A percentile compares a stretch with the other conserved stretches of the same genome.
Conservation (phyloP, 2,113 vertebrate species). For the Tringa solitaria region DNA sequence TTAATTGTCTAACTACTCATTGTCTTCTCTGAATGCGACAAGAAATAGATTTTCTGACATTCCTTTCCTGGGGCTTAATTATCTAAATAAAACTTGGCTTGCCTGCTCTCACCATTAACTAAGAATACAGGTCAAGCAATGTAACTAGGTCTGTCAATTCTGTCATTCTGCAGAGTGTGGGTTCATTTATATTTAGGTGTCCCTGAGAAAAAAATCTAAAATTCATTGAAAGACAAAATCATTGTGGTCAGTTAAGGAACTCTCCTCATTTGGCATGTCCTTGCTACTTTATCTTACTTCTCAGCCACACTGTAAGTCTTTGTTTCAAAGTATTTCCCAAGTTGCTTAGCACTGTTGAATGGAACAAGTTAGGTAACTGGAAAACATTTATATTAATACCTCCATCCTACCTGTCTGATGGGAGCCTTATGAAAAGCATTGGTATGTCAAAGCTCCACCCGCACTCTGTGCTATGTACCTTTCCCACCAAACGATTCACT, state of each 20-base stretch:
- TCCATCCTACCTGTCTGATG: neutral
- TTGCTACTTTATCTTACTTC: neutral
- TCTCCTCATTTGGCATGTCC: neutral
- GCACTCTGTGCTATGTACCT: neutral
- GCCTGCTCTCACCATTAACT: neutral
- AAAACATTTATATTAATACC: neutral
- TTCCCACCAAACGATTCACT: neutral
- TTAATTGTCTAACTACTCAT: neutral
- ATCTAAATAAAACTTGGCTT: neutral
- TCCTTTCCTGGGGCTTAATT: neutral
- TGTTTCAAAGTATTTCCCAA: neutral
- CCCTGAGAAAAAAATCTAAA: neutral
- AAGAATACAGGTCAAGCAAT: neutral
- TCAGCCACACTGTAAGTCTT: neutral
- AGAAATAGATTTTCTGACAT: constrained; percentile 16
- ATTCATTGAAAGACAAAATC: neutral
- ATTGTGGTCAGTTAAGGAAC: neutral
- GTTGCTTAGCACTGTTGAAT: neutral
- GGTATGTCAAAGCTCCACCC: neutral
- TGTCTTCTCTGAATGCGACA: neutral
- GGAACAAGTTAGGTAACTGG: neutral
- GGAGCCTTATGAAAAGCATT: neutral
- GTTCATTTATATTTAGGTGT: neutral
- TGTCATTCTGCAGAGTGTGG: neutral
- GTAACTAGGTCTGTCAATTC: neutral